Evolutionary conservation across 1,140 invertebrate species (phyloP), one percentile per base, ranked within the genome.

Genomic region (Drosophila rhopaloa): DNA sequence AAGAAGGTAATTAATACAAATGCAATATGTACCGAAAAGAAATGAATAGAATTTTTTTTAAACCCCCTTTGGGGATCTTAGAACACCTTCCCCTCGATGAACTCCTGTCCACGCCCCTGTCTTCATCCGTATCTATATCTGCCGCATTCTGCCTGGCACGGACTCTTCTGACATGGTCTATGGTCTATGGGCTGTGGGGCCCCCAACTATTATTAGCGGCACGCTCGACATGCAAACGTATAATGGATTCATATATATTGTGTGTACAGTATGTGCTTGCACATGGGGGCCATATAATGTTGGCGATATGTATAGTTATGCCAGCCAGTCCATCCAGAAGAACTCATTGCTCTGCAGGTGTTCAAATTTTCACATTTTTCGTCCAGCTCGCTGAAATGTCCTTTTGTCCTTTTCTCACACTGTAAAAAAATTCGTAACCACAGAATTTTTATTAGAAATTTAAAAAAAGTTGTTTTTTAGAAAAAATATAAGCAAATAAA

Each of bases 181-280:
- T 19, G 46, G 27, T 54, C 58, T 63, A 54, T 47, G 60, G 65
- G 53, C 38, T 46, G 35, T 24, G 54, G 48, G 43, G 13, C 29
- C 63, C 43, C 37, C 57, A 76, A 70, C 83, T 88, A 88, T 88
- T 88, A 89, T 88, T 89, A 88, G 84, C 67, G 79, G 60, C 83
- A 88, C 83, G 83, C 83, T 88, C 66, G 72, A 70, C 76, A 80
- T 83, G 83, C 83, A 47, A 83, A 82, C 83, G 74, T 75, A 51
- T 35, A 63, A 60, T 60, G 63, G 57, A 71, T 50, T 58, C 56
- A 29, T 57, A 71, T 41, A 58, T 57, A 46, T 10, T 65, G 14
- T 51, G 27, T 41, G 50, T 56, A 38, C 29, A 37, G 29, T 68
- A 29, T 51, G 14, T 55, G 37, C 37, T 13, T 60, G 56, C 16